phyloP scores from a whole-genome alignment of 2,113 vertebrate genomes.

The Ochotona curzoniae region DNA sequence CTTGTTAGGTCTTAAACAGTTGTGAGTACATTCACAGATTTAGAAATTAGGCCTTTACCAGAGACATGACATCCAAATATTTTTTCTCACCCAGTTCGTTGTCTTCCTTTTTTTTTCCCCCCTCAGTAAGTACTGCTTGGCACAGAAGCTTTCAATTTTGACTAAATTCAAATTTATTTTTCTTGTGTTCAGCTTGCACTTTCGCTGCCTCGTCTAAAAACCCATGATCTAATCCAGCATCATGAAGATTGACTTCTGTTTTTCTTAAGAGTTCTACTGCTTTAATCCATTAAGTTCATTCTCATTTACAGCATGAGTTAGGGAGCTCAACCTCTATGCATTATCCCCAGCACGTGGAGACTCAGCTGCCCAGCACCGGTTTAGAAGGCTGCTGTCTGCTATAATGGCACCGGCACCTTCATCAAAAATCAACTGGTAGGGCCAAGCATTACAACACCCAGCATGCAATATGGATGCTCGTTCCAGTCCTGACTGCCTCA shows the following conservation, averaged over 20 bases:
- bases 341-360: background rate
- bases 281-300: background rate
- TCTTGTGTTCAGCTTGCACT: background rate
- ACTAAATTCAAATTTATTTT: background rate
- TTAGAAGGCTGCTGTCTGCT: conserved; percentile 15
- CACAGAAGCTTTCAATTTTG: background rate
- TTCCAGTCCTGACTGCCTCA: too few relatives aligned
- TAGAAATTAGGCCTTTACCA: background rate
- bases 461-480: too few relatives aligned
- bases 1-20: background rate
- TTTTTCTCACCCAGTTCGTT: background rate
- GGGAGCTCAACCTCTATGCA: background rate
- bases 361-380: background rate
- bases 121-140: background rate
- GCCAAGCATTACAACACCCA: too few relatives aligned
- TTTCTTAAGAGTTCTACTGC: background rate
- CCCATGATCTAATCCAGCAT: background rate
- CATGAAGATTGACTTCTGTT: background rate
- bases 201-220: background rate
- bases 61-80: background rate
- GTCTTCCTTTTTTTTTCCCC: background rate
- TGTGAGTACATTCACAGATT: background rate
- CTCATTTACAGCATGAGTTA: background rate
- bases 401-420: too few relatives aligned
- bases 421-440: background rate